These are phyloP conservation scores for Macaca mulatta DNA, from an alignment of 2,113 vertebrate genomes.

Conservation along the genomic window DNA sequence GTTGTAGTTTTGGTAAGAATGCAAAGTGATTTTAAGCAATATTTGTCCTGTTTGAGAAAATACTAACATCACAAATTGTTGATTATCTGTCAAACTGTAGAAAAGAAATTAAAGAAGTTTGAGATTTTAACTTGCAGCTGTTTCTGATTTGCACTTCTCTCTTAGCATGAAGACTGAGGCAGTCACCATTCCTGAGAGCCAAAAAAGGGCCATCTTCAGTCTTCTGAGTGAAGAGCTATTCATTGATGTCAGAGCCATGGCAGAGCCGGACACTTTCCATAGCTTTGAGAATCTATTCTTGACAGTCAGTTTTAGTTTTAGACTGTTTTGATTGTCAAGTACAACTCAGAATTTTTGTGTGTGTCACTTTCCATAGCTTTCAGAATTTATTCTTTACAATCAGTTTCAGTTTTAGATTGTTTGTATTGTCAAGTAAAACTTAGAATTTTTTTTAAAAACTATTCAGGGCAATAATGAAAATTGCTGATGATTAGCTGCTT, in stretches of 20 bases:
- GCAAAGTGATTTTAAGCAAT: conserved; percentile 20
- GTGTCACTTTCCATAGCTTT: neutral
- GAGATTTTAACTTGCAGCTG: neutral
- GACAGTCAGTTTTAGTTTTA: neutral
- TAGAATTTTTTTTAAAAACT: neutral
- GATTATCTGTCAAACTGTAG: neutral
- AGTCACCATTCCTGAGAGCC: neutral
- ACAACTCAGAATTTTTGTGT: neutral
- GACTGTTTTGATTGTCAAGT: neutral
- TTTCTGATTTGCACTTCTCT: neutral
- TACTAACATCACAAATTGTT: neutral
- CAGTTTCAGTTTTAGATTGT: neutral
- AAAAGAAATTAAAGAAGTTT: neutral
- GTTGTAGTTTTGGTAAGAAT: neutral
- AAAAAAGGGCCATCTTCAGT: neutral
- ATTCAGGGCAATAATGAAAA: neutral
- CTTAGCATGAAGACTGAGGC: neutral
- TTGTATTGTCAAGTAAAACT: neutral
- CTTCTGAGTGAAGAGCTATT: neutral
- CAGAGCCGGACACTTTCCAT: neutral
- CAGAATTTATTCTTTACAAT: neutral
- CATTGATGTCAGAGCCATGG: neutral
- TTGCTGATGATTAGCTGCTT: neutral
- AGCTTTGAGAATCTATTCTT: neutral
- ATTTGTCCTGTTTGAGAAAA: conserved; percentile 12